Percentiles rank a stretch among this genome's conserved stretches.
phyloP scores from a whole-genome alignment of 2,797 vertebrate genomes.

The Sebastolobus altivelis region DNA sequence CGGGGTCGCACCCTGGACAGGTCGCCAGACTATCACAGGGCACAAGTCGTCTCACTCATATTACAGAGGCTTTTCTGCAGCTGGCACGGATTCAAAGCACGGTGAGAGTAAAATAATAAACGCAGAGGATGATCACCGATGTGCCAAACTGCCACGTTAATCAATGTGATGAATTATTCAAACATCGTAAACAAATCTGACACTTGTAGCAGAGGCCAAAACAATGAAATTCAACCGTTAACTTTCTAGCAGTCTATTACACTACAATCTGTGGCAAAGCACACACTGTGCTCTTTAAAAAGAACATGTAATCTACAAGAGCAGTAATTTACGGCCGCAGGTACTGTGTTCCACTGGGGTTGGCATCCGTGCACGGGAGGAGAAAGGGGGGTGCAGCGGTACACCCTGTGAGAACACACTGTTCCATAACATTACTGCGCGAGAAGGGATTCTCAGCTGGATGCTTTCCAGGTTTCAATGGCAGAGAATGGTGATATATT shows the following conservation, averaged over 20 bases:
- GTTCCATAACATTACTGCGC: conserved; percentile 70
- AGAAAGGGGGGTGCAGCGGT: conserved; percentile 18
- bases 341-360: conserved; percentile 54
- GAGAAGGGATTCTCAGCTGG: conserved; percentile 60
- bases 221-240: conserved; percentile 27
- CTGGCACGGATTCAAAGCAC: background rate
- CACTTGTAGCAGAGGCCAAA: conserved; percentile 7
- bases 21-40: no score
- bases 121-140: background rate
- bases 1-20: no score
- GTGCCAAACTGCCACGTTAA: background rate
- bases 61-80: conserved; percentile 1
- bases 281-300: conserved; percentile 68
- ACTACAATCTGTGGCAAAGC: conserved; percentile 41
- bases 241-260: conserved; percentile 17
- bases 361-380: conserved; percentile 54
- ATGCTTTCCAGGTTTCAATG: conserved; percentile 69
- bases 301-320: conserved; percentile 38
- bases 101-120: background rate
- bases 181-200: background rate
- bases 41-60: background rate
- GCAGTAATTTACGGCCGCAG: conserved; percentile 64
- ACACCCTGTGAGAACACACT: conserved; percentile 79
- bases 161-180: conserved; percentile 13
- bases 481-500: conserved; percentile 66